Base-by-base conservation (phyloP, 2,113 vertebrate species). In the Oreochromis aureus region DNA sequence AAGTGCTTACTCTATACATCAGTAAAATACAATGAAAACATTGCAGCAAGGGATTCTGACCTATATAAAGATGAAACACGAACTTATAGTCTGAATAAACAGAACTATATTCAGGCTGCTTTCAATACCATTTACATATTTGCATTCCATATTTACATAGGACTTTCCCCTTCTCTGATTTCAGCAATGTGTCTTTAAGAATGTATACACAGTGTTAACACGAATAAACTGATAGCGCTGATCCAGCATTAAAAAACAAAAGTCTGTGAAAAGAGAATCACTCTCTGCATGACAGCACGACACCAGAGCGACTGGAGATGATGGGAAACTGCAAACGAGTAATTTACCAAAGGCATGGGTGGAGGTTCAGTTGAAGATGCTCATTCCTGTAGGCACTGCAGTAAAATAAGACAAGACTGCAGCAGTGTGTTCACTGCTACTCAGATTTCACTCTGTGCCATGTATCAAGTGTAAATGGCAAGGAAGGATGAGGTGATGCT, bases 281-380 rank as follows among this genome's bases (percentile, higher is more conserved):
- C 63, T 86, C 83, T 88, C 82, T 76, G 71, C 10, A 76, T 39
- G 6, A 87, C 79, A 83, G 66, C 63, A 24, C 32, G 79, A 91
- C 92, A 91, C 59, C 44, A 85, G 80, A 94, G 54, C 39, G 41
- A 32, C 56, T 27, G 54, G 16, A 15, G 36, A 61, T 84, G 80
- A 13, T 56, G 10, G 27, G 84, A 83, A 48, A 58, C 61, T 53
- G 63, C 30, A 79, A 51, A 86, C 34, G 2, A n/a, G 41, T 61
- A 87, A 82, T 92, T 92, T 88, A 88, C 69, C 53, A 69, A 41
- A 19, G n/a, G 36, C n/a, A 86, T 19, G 6, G 48, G 69, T 51
- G 59, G 30, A 87, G 58, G 54, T 86, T 66, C 36, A 51, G 58
- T 59, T 63, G 18, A 56, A 63, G 51, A 10, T 55, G 54, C 82